Evolutionary conservation across 2,113 vertebrate species (phyloP), one percentile per base, ranked within the genome.

Genomic region (Solea senegalensis): DNA sequence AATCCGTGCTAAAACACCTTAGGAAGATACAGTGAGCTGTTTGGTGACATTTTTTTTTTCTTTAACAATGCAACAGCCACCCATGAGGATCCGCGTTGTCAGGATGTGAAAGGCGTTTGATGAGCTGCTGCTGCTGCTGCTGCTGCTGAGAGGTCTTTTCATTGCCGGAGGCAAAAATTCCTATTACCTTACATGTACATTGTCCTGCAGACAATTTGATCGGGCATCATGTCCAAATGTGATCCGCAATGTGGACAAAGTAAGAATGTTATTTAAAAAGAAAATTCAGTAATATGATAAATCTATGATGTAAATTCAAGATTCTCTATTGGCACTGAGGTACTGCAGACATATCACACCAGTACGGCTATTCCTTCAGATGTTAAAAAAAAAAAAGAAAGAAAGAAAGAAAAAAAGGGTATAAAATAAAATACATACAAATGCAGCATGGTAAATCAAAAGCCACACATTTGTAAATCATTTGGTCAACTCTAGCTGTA

Each of bases 101-200:
- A 71, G 59, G 27, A 62, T 48, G 64, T 15, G 6, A 60, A 67
- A 65, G 62, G 60, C 26, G 67, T 69, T 53, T 82, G 67, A 84
- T 52, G 60, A 70, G 63, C 43, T 71, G 72, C 78, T 27, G 60
- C 9, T 45, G 44, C 9, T 8, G 44, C 44, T 48, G 63, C 48
- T 72, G 72, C 78, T 27, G 60, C 52, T 54, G 57, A 64, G 51
- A 69, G 52, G 43, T 63, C 12, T 73, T 79, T 81, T 65, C 63
- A 74, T 59, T 15, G 63, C 82, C 69, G 34, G 48, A 65, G 82
- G 66, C 73, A 48, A 72, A 72, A 21, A 51, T 82, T 8, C 48
- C 50, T 76, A 56, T 79, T 84, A 68, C 9, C 15, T 79, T 69
- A 78, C 52, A 74, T 53, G 58, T 9, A 49, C 62, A 41, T 67